Base-by-base conservation (phyloP, 2,888 invertebrate genomes). In the Sphaerophoria rueppellii region DNA sequence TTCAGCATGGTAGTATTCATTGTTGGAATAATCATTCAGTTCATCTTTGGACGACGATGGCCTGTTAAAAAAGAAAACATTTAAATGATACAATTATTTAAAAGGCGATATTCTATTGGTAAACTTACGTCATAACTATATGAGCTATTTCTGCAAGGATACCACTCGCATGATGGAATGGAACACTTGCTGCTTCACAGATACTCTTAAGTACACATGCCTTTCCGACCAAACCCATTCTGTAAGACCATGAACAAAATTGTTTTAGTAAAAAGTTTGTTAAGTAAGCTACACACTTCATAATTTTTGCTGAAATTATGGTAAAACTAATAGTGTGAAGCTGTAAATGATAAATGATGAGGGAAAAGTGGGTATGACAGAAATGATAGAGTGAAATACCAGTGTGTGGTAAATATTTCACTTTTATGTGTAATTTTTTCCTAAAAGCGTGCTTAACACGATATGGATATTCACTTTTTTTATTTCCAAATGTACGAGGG, bases 1-100 rank as follows among this genome's bases (percentile, higher is more conserved):
- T 90, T 96, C 96, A 0, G 96, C 96, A 5, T 95, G 94, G 65
- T 94, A 93, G 90, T 96, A 96, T 89, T 95, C 95, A 87, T 94
- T 94, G 90, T 96, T 95, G 0, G 93, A 93, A 89, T 95, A 93
- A 83, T 94, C 93, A 4, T 94, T 94, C 14, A 95, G 89, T 0
- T 91, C 88, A 88, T 96, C 96, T 46, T 91, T 92, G 0, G 95
- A 96, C 37, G 94, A 93, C 12, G 96, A 96, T 40, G 96, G 96
- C 32, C 95, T 95, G 91, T 57, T 91, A 34, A 34, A 14, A 1
- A 34, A n/a, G 40, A 63, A 12, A 0, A 12, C n/a, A 5, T 12
- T 32, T 9, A 4, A 48, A 52, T 48, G 14, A 16, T 65, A 14
- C 4, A 6, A 32, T 5, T 40, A 11, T 46, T 12, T 34, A 37